phyloP scores from a whole-genome alignment of 2,888 invertebrate species.

The Chalcosyrphus nemorum region DNA sequence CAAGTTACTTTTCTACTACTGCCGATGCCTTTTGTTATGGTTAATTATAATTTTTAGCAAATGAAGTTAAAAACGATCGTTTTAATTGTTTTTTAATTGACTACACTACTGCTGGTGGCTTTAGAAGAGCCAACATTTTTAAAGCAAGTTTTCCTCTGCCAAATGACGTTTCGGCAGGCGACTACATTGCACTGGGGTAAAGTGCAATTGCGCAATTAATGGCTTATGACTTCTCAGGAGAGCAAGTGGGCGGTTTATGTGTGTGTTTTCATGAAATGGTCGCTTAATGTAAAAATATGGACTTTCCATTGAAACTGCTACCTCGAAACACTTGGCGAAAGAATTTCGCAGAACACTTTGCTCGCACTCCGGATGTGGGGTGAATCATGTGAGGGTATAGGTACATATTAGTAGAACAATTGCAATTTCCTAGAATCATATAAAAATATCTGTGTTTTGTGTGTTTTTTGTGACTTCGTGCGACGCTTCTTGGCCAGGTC shows the following conservation, averaged over 20 bases:
- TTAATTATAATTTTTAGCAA: constrained; percentile 32
- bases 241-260: constrained; percentile 6
- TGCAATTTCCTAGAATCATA: constrained; percentile 29
- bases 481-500: constrained; percentile 25
- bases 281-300: neutral
- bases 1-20: neutral
- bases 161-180: neutral
- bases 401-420: neutral
- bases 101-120: neutral
- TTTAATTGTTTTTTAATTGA: constrained; percentile 45
- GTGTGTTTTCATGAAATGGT: neutral
- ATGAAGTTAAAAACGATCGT: constrained; percentile 22
- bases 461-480: too few species aligned
- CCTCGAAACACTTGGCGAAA: neutral
- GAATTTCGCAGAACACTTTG: constrained; percentile 23
- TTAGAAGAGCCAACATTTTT: neutral
- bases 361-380: constrained; percentile 43
- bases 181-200: too few species aligned
- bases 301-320: neutral
- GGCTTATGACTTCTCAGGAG: neutral
- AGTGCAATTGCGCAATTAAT: constrained; percentile 12
- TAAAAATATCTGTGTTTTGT: constrained; percentile 1
- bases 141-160: neutral
- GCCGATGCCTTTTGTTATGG: constrained; percentile 4
- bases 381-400: constrained; percentile 28